Evolutionary conservation across 2,888 invertebrate genomes (phyloP), one percentile per base, ranked within the genome.

Genomic region (Chrysotoxum bicinctum): DNA sequence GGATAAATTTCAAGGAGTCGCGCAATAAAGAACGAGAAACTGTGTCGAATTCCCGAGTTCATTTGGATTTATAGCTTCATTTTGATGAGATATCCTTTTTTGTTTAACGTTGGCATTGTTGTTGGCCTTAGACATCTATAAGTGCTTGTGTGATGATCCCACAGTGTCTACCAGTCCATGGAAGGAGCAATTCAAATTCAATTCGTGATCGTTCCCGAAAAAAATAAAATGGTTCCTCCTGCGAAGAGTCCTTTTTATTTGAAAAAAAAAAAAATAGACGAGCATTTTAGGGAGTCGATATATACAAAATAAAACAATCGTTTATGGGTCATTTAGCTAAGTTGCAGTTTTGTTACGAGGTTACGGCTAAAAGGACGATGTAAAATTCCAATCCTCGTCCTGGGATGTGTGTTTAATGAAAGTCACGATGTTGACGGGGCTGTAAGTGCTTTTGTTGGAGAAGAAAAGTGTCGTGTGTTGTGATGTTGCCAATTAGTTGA

Each of bases 281-380:
- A 30, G 10, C 58, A 21, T 35, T 54, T 78, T 78, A 62, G 56
- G 74, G 40, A 68, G 50, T 76, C 64, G 4, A 58, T 45, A 26
- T 3, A 30, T 45, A 16, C 19, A 45, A 52, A 37, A 60, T 32
- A 40, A 32, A 35, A 79, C 84, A 50, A 66, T 84, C 76, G 72
- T 84, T 84, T 84, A 84, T 84, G 84, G 84, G 84, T 80, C 84
- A 84, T 84, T 84, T 84, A 84, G 75, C 80, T 79, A 80, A 84
- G 68, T 84, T 84, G 80, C 80, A 84, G 84, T 84, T 72, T 70
- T 45, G 45, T 45, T 45, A 64, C 64, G 58, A 58, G 58, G 21
- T 58, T 58, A 58, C 0, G 62, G 52, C 45, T 19, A 43, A 45
- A 69, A 78, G 62, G 50, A 58, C 70, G 23, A 69, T 62, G 77